A percentile compares a stretch with the other conserved stretches of the same genome.
These are phyloP conservation scores for Heteromormyrus szaboi DNA, from an alignment of 2,797 vertebrate species.

Conservation along the genomic window DNA sequence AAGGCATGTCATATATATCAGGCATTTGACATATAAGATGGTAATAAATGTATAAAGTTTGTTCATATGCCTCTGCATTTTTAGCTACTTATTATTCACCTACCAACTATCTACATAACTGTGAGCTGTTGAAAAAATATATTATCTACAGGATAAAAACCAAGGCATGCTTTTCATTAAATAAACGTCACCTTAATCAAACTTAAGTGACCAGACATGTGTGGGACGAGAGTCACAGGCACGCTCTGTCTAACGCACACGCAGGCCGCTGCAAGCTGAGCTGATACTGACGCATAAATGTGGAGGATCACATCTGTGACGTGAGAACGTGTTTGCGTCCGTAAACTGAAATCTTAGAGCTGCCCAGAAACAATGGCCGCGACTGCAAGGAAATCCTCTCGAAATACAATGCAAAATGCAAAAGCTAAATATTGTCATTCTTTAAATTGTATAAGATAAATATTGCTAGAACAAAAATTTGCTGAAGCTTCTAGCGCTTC, in stretches of 20 bases:
- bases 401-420: neutral
- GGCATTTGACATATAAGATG: neutral
- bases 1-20: neutral
- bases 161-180: neutral
- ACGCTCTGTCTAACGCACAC: neutral
- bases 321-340: neutral
- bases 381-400: no score
- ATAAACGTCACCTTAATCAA: neutral
- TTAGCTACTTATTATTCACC: neutral
- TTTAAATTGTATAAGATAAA: neutral
- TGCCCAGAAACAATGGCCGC: neutral
- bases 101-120: neutral
- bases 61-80: neutral
- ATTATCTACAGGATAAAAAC: neutral
- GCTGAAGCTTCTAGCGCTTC: neutral
- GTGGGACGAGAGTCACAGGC: neutral
- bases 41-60: neutral
- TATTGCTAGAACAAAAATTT: neutral
- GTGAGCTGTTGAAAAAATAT: neutral
- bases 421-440: neutral
- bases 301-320: neutral
- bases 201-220: neutral
- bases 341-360: neutral
- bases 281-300: neutral
- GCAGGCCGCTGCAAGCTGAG: neutral